Conservation (phyloP, 2,113 vertebrate genomes). For the Arizona elegans region DNA sequence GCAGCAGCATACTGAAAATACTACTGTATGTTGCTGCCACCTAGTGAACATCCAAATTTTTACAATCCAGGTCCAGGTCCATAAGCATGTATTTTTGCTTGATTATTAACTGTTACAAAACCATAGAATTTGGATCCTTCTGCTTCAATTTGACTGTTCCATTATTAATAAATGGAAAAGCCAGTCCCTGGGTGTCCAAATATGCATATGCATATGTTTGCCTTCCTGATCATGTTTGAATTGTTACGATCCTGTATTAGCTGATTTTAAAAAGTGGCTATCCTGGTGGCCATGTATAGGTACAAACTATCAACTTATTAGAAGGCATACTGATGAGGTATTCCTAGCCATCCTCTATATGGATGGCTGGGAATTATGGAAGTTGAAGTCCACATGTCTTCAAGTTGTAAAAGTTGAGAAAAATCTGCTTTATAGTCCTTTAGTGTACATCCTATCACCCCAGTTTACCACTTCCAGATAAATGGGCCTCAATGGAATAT, state of each 20-base stretch:
- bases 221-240: background rate
- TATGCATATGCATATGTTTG: background rate
- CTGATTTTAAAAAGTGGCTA: background rate
- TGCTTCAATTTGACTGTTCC: background rate
- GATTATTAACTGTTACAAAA: background rate
- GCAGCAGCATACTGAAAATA: background rate
- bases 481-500: background rate
- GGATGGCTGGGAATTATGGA: background rate
- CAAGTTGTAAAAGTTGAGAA: background rate
- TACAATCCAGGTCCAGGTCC: background rate
- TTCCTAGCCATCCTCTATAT: background rate
- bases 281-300: background rate
- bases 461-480: background rate
- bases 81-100: background rate
- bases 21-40: background rate
- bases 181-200: background rate
- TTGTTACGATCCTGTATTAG: background rate
- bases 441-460: background rate
- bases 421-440: background rate
- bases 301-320: background rate
- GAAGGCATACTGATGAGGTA: background rate
- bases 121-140: background rate
- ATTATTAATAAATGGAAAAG: background rate
- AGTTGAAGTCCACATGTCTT: background rate
- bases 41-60: background rate